Percentiles rank a stretch among this genome's conserved stretches.
These are phyloP conservation scores for Acanthoscelides obtectus DNA, from an alignment of 2,888 invertebrate species.

Conservation along the genomic window DNA sequence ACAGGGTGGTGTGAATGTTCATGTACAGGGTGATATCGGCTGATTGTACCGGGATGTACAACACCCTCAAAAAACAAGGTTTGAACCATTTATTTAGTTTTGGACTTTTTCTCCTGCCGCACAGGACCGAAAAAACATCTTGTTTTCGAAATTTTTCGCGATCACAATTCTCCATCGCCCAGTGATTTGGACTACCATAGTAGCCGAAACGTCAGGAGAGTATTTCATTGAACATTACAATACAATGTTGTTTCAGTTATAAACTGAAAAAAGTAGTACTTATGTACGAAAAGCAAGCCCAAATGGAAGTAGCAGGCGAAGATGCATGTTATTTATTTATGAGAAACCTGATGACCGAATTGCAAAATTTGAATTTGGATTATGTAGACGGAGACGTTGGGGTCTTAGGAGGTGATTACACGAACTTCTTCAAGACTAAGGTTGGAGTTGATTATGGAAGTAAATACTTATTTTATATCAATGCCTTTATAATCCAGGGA, in stretches of 20 bases:
- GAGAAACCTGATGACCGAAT: conserved; percentile 62
- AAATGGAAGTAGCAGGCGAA: conserved; percentile 60
- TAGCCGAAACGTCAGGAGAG: no score
- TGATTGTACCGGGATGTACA: no score
- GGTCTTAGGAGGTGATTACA: conserved; percentile 50
- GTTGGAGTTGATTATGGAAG: conserved; percentile 67
- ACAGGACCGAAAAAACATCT: no score
- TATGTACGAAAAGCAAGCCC: conserved; percentile 72
- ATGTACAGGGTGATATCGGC: no score
- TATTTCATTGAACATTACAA: no score
- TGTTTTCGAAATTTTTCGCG: no score
- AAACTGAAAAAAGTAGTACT: conserved; percentile 69
- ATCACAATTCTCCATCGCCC: no score
- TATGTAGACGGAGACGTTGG: conserved; percentile 61
- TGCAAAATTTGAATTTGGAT: conserved; percentile 48
- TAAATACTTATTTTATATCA: conserved; percentile 48
- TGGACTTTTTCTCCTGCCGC: no score
- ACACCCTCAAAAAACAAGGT: no score
- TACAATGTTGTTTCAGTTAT: conserved; percentile 55
- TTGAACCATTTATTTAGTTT: no score
- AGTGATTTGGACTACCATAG: no score
- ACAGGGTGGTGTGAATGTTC: no score
- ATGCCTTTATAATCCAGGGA: neutral
- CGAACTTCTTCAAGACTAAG: conserved; percentile 60
- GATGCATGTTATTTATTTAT: conserved; percentile 75